These are phyloP conservation scores for Melanerpes formicivorus DNA, from an alignment of 2,113 vertebrate species.

Conservation along the genomic window DNA sequence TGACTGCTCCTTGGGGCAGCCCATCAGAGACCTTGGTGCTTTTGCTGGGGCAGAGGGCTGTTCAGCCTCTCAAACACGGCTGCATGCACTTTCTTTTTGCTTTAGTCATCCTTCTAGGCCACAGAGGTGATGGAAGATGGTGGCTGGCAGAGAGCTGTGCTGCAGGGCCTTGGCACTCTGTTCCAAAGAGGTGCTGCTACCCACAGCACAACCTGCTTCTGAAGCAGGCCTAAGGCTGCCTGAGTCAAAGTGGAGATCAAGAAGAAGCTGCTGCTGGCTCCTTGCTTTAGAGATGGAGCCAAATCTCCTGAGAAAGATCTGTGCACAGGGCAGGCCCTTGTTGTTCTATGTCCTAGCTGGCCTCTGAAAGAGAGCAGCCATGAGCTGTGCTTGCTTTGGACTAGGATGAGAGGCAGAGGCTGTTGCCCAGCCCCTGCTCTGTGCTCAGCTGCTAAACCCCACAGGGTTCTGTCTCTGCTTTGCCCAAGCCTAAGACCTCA, in stretches of 20 bases:
- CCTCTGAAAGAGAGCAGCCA: neutral
- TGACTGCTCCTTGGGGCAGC: neutral
- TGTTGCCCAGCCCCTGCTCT: neutral
- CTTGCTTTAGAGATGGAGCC: neutral
- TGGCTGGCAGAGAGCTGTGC: neutral
- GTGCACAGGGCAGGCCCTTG: fast-evolving
- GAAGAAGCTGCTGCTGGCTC: neutral
- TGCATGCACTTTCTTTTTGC: conserved; percentile 7
- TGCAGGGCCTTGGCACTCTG: neutral
- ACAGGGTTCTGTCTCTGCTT: neutral
- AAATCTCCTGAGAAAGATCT: neutral
- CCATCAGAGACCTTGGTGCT: neutral
- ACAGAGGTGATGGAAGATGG: neutral
- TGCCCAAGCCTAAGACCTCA: neutral
- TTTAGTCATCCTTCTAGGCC: conserved; percentile 11
- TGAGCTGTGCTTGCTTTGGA: neutral
- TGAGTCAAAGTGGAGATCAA: neutral
- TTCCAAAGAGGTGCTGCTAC: neutral
- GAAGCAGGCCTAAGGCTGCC: neutral
- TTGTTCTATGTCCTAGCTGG: neutral
- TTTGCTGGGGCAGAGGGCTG: neutral
- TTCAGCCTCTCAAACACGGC: neutral
- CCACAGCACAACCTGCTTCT: neutral
- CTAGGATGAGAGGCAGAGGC: neutral
- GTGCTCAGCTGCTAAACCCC: neutral